Evolutionary conservation across 1,140 invertebrate species (phyloP), one percentile per base, ranked within the genome.

Genomic region (Drosophila oshimai): DNA sequence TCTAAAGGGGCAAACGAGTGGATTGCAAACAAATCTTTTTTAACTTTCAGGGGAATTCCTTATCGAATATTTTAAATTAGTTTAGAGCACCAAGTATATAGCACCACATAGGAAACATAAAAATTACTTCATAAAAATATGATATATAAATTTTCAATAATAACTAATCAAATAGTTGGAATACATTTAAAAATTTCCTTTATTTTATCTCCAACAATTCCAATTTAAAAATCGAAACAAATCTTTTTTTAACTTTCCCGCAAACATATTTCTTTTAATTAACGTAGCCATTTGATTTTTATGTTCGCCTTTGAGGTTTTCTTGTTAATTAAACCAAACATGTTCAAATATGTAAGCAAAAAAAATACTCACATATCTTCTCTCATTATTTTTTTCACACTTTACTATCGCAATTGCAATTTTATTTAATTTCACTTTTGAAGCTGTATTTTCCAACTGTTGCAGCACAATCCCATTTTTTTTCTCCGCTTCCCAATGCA

Each of bases 11-110:
- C 24, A 34, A 12, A 18, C 5, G 9, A 5, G 4, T 10, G 9
- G 9, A n/a, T 17, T 36, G 12, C 17, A 13, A 6, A 29, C 3
- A 13, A n/a, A 20, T 28, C 22, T 18, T 13, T 17, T 3, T 18
- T 55, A 24, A 57, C 57, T 61, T 61, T 41, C n/a, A 12, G 18
- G 29, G 13, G 54, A 20, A 57, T 53, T 24, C 13, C n/a, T 20
- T n/a, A 20, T 24, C 22, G 17, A 13, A 29, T 3, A 29, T 12
- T 7, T 18, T 28, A 6, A 6, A 13, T n/a, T 18, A 9, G 7
- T 39, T 24, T 9, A 9, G 18, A 5, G 4, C 20, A 17, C 3
- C 6, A 31, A n/a, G 13, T 6, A 26, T 12, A 5, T 17, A n/a
- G n/a, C n/a, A n/a, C n/a, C n/a, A n/a, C n/a, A n/a, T n/a, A n/a